These are phyloP conservation scores for Sepioteuthis lessoniana DNA, from an alignment of 2,888 invertebrate genomes.

Conservation along the genomic window DNA sequence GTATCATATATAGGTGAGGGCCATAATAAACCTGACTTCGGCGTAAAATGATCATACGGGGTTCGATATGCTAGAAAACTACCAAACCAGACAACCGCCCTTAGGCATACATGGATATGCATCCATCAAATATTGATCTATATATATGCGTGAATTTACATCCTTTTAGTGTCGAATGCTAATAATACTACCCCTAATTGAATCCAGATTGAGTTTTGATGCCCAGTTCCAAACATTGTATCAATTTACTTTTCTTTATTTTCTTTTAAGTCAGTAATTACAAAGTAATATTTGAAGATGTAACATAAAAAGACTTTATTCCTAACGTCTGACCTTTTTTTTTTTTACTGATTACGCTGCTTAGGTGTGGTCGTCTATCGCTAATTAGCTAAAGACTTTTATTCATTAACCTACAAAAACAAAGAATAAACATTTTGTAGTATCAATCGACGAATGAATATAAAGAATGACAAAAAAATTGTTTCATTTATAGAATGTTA, in stretches of 20 bases:
- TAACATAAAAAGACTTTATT: background rate
- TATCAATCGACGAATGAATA: background rate
- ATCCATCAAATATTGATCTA: background rate
- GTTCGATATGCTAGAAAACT: no score
- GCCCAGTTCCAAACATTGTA: background rate
- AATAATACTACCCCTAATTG: background rate
- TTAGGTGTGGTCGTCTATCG: constrained; percentile 11
- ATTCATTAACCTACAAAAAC: constrained; percentile 9
- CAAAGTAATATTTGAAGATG: background rate
- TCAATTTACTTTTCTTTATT: background rate
- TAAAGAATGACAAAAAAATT: background rate
- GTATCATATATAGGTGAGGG: no score
- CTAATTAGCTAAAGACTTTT: background rate
- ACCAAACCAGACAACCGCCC: no score
- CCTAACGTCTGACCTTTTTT: background rate
- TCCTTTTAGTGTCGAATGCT: background rate
- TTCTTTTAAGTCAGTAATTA: background rate
- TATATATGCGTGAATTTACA: background rate
- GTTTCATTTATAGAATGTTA: background rate
- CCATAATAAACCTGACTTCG: no score
- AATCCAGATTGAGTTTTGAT: background rate
- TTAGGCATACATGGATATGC: no score
- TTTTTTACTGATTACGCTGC: background rate
- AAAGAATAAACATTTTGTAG: background rate
- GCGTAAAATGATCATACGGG: no score